Evolutionary conservation across 2,797 vertebrate species (phyloP).

Genomic region (Valencia hispanica): DNA sequence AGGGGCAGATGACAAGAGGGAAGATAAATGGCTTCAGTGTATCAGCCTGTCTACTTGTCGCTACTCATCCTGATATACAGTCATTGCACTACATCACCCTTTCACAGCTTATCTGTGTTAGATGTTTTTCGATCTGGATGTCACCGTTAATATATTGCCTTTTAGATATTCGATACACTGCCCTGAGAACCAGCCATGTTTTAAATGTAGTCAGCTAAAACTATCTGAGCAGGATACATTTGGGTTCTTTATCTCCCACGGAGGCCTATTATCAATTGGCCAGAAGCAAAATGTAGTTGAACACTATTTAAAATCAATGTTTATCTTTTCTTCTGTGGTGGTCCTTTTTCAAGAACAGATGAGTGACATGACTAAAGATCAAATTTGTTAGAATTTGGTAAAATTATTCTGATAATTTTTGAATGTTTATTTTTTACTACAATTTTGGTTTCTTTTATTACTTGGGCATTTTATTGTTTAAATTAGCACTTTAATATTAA

Average conservation of each 20-base stretch:
- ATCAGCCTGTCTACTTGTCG: constrained; percentile 1
- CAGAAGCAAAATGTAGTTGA: too few species aligned
- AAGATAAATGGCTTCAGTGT: constrained; percentile 17
- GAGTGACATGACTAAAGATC: too few species aligned
- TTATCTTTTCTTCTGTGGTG: too few species aligned
- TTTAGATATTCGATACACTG: background rate
- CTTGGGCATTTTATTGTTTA: constrained; percentile 34
- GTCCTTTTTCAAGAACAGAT: too few species aligned
- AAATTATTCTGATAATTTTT: too few species aligned
- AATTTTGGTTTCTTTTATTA: constrained; percentile 25
- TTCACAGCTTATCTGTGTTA: background rate
- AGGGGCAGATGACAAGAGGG: background rate
- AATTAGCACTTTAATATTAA: constrained; percentile 29
- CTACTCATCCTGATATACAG: background rate
- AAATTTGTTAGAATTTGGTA: too few species aligned
- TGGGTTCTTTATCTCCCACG: background rate
- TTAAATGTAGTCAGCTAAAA: background rate
- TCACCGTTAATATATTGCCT: constrained; percentile 8
- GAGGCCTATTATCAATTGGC: too few species aligned
- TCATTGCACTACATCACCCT: constrained; percentile 9
- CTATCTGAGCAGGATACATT: background rate
- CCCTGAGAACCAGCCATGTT: too few species aligned
- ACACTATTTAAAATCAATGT: too few species aligned
- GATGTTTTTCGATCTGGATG: constrained; percentile 15
- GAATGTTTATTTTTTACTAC: too few species aligned